Percentiles rank a stretch among this genome's conserved stretches.
Evolutionary conservation across 2,888 invertebrate genomes (phyloP).

Genomic region (Nymphalis polychloros): DNA sequence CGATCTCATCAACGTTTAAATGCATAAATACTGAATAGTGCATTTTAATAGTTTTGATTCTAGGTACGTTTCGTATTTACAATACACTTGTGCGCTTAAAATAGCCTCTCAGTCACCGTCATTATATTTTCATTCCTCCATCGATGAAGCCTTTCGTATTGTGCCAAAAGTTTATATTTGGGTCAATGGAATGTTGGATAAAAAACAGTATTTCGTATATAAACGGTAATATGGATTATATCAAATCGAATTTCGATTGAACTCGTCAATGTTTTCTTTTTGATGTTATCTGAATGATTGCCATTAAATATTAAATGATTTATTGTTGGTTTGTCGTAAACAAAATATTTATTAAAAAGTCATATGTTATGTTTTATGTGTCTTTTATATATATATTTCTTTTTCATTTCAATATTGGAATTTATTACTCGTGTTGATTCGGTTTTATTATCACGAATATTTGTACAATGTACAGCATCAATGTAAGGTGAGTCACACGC

Average conservation of each 20-base stretch:
- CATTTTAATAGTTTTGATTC: no score
- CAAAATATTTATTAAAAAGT: no score
- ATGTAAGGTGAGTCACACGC: conserved; percentile 46
- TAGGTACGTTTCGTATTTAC: not conserved
- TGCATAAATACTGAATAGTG: no score
- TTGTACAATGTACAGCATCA: not conserved
- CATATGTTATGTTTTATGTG: no score
- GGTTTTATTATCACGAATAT: not conserved
- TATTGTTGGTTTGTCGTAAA: no score
- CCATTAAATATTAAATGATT: no score
- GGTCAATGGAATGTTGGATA: conserved; percentile 14
- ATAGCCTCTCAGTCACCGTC: conserved; percentile 13
- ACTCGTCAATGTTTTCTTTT: not conserved
- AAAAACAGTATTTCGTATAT: not conserved
- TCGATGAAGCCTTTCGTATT: conserved; percentile 17
- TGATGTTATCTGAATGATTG: not conserved
- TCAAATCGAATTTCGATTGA: conserved; percentile 12
- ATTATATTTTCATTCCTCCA: conserved; percentile 16
- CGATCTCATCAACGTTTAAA: no score
- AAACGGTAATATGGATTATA: conserved; percentile 10
- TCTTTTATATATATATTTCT: no score
- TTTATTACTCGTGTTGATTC: not conserved
- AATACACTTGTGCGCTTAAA: not conserved
- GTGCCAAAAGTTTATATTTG: conserved; percentile 21
- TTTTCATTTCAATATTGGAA: not conserved